Evolutionary conservation across 2,797 vertebrate genomes (phyloP).

Genomic region (Champsocephalus gunnari): DNA sequence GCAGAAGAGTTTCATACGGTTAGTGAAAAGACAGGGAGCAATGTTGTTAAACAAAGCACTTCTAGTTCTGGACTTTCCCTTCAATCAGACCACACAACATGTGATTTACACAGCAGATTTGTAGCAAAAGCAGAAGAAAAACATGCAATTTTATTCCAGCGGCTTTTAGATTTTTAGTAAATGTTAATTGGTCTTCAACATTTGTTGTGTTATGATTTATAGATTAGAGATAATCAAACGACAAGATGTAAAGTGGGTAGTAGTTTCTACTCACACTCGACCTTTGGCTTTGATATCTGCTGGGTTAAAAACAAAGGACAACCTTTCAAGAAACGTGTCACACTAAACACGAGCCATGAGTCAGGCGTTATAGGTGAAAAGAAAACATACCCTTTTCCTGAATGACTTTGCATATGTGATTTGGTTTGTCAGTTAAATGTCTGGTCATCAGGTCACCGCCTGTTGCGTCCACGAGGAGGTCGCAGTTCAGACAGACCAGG

Average conservation of each 20-base stretch:
- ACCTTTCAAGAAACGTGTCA: slow-evolving; percentile 31
- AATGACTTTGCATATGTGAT: slow-evolving; percentile 92
- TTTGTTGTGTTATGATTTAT: slow-evolving; percentile 25
- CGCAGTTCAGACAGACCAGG: slow-evolving; percentile 94
- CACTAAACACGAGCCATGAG: not conserved
- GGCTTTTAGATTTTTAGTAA: not conserved
- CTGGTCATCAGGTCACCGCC: slow-evolving; percentile 92
- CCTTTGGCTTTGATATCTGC: slow-evolving; percentile 70
- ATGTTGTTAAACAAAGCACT: not conserved
- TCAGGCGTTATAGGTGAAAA: slow-evolving; percentile 1
- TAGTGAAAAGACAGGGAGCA: not conserved
- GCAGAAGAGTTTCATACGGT: not conserved
- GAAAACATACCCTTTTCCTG: slow-evolving; percentile 84
- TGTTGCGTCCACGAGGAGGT: slow-evolving; percentile 88
- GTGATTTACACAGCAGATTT: not conserved
- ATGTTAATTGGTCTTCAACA: slow-evolving; percentile 19
- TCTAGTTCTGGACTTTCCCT: not conserved
- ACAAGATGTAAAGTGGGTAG: slow-evolving; percentile 30
- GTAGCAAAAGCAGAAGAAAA: not conserved
- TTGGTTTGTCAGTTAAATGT: slow-evolving; percentile 89
- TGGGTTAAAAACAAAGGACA: slow-evolving; percentile 62
- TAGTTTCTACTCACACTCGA: slow-evolving; percentile 73
- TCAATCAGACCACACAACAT: not conserved
- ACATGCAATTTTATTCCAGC: not conserved
- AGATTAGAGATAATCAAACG: slow-evolving; percentile 25